Evolutionary conservation across 2,888 invertebrate genomes (phyloP).

Genomic region (Carabus problematicus): DNA sequence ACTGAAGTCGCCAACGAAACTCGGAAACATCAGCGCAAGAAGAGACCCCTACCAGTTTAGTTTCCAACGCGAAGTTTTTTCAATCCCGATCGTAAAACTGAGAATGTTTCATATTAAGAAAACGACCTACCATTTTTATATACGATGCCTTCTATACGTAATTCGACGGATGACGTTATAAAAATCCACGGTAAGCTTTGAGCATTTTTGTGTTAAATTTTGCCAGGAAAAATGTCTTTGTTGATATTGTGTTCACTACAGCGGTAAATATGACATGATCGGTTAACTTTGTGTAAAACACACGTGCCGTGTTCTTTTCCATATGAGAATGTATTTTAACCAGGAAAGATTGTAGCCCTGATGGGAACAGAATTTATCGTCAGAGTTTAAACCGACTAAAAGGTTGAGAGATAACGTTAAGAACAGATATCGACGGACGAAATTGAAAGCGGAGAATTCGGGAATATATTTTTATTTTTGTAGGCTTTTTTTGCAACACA

Average conservation of each 20-base stretch:
- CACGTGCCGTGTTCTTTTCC: background rate
- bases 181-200: conserved; percentile 16
- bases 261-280: background rate
- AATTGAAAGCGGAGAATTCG: conserved; percentile 6
- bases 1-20: too few relatives aligned
- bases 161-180: conserved; percentile 6
- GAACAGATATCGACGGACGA: background rate
- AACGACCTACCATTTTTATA: conserved; percentile 1
- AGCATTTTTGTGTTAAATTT: conserved; percentile 10
- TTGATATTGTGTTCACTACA: background rate
- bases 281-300: too few relatives aligned
- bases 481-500: background rate
- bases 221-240: conserved; percentile 1
- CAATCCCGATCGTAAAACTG: conserved; percentile 20
- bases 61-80: background rate
- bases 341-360: background rate
- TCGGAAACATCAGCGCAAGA: too few relatives aligned
- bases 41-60: too few relatives aligned
- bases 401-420: background rate
- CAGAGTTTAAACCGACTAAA: conserved; percentile 1
- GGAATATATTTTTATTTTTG: conserved; percentile 14
- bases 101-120: conserved; percentile 22
- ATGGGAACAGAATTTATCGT: too few relatives aligned
- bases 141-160: background rate
- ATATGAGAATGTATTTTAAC: conserved; percentile 16